Base-by-base conservation (phyloP, 2,797 vertebrate genomes). In the Pelobates cultripes region DNA sequence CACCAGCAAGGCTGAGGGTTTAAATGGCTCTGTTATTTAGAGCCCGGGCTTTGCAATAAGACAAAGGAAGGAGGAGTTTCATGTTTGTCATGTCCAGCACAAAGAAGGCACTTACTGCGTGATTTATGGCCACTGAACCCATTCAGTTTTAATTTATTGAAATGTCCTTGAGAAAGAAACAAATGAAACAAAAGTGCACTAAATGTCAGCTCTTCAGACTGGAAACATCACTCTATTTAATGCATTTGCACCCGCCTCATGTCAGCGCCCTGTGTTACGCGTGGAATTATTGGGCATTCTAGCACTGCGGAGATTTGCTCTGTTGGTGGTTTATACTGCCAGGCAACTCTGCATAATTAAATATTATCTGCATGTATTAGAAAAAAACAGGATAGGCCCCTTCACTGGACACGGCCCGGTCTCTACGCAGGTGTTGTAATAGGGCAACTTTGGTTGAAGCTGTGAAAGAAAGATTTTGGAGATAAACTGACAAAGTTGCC, bases 31-130 rank as follows among this genome's bases (percentile, higher is more conserved):
- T 47, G 53, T 83, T 74, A 83, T 78, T 68, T 78, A 70, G 76
- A 57, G 70, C 76, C 42, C 51, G 10, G 40, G 42, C 44, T n/a
- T 60, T 42, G 55, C 45, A 84, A 79, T 71, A 79, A 79, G 57
- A 79, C 77, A 79, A 70, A 79, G 77, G 70, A 47, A 70, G 45
- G 69, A 43, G 73, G 73, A 71, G 82, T 78, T 79, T 84, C 64
- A 66, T 7, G 66, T 77, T 17, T 83, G 77, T 79, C 82, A 83
- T 44, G 13, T 15, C 15, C 15, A 41, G 7, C 64, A 75, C 71
- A 79, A 83, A 75, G 72, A 57, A 44, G 43, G 28, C 72, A 83
- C 76, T 79, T 79, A 64, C 77, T 1, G 41, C 4, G 47, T 60
- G 53, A 84, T 84, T 79, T 84, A 84, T 79, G 66, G 82, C 72